Base-by-base conservation (phyloP, 1,140 invertebrate genomes). In the Frieseomelitta varia region DNA sequence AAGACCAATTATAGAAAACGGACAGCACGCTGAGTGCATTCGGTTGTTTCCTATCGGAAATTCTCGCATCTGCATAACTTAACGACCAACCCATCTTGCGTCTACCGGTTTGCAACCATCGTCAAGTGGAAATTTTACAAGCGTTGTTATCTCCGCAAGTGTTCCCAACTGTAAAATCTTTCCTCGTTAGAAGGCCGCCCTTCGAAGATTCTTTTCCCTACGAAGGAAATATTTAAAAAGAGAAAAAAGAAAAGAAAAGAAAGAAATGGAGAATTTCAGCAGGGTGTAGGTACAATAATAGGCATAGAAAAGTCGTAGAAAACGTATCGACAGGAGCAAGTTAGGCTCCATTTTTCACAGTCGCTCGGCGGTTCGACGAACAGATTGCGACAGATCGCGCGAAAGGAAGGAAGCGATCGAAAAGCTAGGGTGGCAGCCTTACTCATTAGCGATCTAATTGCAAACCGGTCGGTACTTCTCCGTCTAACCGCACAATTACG, bases 1-100 rank as follows among this genome's bases (percentile, higher is more conserved):
- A 77, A 88, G 84, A 68, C 79, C 80, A 88, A 91, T 92, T 92
- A 91, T 90, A 89, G 89, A 85, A 83, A 91, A 86, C 76, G 79
- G 77, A 67, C 84, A 81, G 80, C 53, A 61, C 53, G 73, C 19
- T 55, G 72, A 67, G 30, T 67, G 79, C 74, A 80, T 73, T 84
- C 82, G 81, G 67, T 69, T 83, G 86, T 72, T 79, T 83, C 67
- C 74, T 58, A 17, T 71, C 63, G 47, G 63, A 63, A 58, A 77
- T 71, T 74, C 74, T 30, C 19, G 39, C 72, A 88, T 90, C 91
- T 91, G 86, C 87, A 90, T 88, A 90, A 91, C 87, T 90, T 87
- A 90, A 92, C 91, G 87, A 87, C 81, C 67, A 74, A 84, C n/a
- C 51, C 61, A 17, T 11, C 58, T 30, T 39, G 21, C 27, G 21